Conservation (phyloP, 2,797 vertebrate genomes). For the Chrosomus eos region DNA sequence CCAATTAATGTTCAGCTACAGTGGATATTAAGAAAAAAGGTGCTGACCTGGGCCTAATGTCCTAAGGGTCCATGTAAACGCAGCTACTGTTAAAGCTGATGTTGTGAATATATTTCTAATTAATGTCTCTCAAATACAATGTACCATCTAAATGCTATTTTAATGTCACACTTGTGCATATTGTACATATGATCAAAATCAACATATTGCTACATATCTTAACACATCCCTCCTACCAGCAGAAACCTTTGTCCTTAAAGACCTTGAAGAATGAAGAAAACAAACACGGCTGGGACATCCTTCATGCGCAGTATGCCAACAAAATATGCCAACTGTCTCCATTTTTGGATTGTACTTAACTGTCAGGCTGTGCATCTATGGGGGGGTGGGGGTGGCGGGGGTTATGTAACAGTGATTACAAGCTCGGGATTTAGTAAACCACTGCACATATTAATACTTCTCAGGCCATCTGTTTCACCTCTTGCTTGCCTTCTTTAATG, state of each 20-base stretch:
- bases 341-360: too few species aligned
- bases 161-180: background rate
- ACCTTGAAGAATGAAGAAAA: background rate
- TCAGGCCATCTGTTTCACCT: slow-evolving; percentile 85
- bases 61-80: too few species aligned
- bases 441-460: slow-evolving; percentile 79
- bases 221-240: background rate
- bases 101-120: background rate
- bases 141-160: background rate
- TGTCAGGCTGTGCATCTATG: too few species aligned
- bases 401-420: slow-evolving; percentile 85
- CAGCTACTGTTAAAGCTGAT: background rate
- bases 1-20: too few species aligned
- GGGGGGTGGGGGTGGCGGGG: too few species aligned
- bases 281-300: background rate
- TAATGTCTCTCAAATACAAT: background rate
- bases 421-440: slow-evolving; percentile 67
- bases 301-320: background rate
- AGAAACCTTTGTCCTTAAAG: background rate
- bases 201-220: background rate
- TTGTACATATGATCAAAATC: background rate
- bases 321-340: background rate
- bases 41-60: too few species aligned
- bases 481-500: slow-evolving; percentile 14
- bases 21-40: too few species aligned